These are phyloP conservation scores for Drosophila neoperkinsi DNA, from an alignment of 2,888 invertebrate genomes.

Conservation along the genomic window DNA sequence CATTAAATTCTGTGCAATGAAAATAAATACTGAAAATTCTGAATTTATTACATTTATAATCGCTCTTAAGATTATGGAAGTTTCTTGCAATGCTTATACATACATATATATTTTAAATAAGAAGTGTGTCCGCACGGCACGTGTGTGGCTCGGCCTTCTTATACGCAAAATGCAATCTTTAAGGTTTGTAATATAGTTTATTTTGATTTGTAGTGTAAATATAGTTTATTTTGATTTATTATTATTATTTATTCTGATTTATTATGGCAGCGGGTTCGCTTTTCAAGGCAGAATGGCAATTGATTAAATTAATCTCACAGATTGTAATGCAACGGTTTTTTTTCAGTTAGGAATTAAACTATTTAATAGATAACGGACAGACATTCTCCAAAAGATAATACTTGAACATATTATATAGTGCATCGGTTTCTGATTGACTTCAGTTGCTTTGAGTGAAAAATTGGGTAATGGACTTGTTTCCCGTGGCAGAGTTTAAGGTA, in stretches of 20 bases:
- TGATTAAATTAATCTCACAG: not conserved
- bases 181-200: not conserved
- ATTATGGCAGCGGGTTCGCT: not conserved
- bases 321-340: not conserved
- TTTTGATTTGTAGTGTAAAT: not conserved
- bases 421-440: not conserved
- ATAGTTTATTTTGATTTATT: too few relatives aligned
- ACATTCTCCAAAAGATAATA: not conserved
- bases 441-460: slow-evolving; percentile 74
- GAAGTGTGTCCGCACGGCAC: not conserved
- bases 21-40: not conserved
- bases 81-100: not conserved
- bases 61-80: not conserved
- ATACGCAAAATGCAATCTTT: not conserved
- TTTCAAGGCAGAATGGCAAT: not conserved
- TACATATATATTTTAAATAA: not conserved
- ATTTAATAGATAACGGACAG: not conserved
- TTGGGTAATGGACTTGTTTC: slow-evolving; percentile 71
- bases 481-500: slow-evolving; percentile 40
- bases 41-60: not conserved
- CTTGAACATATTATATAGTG: not conserved
- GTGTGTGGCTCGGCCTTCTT: not conserved
- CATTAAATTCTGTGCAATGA: not conserved
- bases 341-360: not conserved
- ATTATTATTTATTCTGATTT: too few relatives aligned